Percentiles rank a stretch among this genome's conserved stretches.
These are phyloP conservation scores for Microplitis demolitor DNA, from an alignment of 1,140 invertebrate genomes.

Conservation along the genomic window DNA sequence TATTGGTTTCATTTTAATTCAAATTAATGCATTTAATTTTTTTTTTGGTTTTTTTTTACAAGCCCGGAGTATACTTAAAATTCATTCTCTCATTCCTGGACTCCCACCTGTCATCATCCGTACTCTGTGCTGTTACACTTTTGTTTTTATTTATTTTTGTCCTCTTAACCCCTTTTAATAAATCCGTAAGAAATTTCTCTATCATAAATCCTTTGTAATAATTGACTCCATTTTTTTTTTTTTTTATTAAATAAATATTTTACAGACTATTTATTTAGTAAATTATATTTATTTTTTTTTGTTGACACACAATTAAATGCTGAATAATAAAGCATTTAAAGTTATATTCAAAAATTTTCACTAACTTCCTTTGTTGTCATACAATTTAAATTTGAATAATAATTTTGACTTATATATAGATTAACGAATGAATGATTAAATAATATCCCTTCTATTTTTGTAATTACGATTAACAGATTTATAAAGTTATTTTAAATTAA, in stretches of 20 bases:
- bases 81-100: not conserved
- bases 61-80: not conserved
- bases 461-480: not conserved
- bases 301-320: not conserved
- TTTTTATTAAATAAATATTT: too few species aligned
- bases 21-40: not conserved
- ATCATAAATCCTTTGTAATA: too few species aligned
- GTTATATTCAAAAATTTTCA: too few species aligned
- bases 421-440: not conserved
- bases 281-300: not conserved
- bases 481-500: not conserved
- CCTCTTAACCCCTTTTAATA: not conserved
- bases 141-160: constrained; percentile 4
- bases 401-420: not conserved
- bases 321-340: not conserved
- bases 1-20: not conserved
- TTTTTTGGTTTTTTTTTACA: not conserved
- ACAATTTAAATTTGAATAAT: not conserved
- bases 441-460: constrained; percentile 7
- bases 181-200: too few species aligned
- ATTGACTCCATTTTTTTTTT: too few species aligned
- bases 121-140: not conserved
- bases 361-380: not conserved
- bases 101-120: constrained; percentile 16
- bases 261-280: too few species aligned